Evolutionary conservation across 2,888 invertebrate genomes (phyloP).

Genomic region (Volucella zonaria): DNA sequence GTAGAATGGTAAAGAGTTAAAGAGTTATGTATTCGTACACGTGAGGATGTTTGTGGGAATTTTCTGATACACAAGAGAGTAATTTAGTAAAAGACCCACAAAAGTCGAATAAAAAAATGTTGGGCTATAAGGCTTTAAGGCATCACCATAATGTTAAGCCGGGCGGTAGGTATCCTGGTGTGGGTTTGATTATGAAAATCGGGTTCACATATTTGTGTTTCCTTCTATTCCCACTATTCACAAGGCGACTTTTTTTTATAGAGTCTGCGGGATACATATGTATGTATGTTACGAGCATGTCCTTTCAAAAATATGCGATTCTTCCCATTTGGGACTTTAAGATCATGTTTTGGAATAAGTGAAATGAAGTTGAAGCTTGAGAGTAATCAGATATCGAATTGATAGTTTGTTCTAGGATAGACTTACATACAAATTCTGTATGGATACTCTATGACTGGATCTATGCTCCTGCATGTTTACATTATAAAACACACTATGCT

Average conservation of each 20-base stretch:
- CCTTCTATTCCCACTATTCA: neutral
- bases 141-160: slow-evolving; percentile 30
- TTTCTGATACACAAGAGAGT: slow-evolving; percentile 26
- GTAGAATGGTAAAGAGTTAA: neutral
- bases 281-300: neutral
- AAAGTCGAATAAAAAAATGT: slow-evolving; percentile 9
- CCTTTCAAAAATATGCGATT: no score
- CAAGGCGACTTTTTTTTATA: neutral
- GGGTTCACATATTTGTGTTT: neutral
- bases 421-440: no score
- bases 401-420: no score
- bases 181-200: slow-evolving; percentile 23
- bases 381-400: no score
- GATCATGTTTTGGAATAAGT: no score
- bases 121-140: slow-evolving; percentile 33
- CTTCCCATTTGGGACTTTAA: no score
- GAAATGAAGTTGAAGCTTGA: no score
- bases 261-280: neutral
- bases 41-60: slow-evolving; percentile 20
- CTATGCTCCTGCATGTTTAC: no score
- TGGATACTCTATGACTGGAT: no score
- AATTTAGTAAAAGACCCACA: slow-evolving; percentile 26
- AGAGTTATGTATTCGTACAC: neutral
- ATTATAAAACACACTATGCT: no score
- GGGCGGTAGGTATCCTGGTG: slow-evolving; percentile 27